A percentile compares a stretch with the other conserved stretches of the same genome.
Conservation (phyloP, 2,888 invertebrate genomes). For the Pseudococcus longispinus region DNA sequence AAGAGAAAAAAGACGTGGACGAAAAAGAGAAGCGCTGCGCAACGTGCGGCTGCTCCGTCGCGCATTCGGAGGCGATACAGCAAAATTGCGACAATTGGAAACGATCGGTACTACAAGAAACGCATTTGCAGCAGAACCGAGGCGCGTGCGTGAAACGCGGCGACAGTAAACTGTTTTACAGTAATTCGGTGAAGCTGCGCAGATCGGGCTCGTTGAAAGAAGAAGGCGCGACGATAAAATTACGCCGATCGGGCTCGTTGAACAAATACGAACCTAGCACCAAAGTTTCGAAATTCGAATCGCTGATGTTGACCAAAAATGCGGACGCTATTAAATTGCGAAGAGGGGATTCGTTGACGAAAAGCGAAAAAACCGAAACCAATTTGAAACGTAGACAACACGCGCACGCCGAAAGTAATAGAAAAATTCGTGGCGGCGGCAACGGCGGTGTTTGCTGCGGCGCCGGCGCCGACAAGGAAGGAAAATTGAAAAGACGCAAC, state of each 20-base stretch:
- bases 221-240: slow-evolving; percentile 59
- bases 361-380: slow-evolving; percentile 79
- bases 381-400: slow-evolving; percentile 76
- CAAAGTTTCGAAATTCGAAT: slow-evolving; percentile 62
- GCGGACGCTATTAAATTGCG: slow-evolving; percentile 63
- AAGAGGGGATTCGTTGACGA: slow-evolving; percentile 72
- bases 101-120: slow-evolving; percentile 49
- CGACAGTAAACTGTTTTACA: slow-evolving; percentile 49
- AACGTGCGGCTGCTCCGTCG: neutral
- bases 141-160: slow-evolving; percentile 20
- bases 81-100: slow-evolving; percentile 47
- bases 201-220: slow-evolving; percentile 60
- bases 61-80: slow-evolving; percentile 33
- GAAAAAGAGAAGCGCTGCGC: slow-evolving; percentile 2
- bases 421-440: neutral
- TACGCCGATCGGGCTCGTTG: slow-evolving; percentile 61
- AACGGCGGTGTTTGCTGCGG: neutral
- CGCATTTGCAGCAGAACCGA: slow-evolving; percentile 35
- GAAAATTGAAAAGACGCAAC: slow-evolving; percentile 75
- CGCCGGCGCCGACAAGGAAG: slow-evolving; percentile 39
- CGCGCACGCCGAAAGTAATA: slow-evolving; percentile 57
- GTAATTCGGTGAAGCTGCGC: slow-evolving; percentile 58
- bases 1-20: slow-evolving; percentile 5
- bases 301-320: slow-evolving; percentile 64
- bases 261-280: slow-evolving; percentile 59